A percentile compares a stretch with the other conserved stretches of the same genome.
Conservation (phyloP, 2,113 vertebrate genomes). For the Bubalus kerabau region DNA sequence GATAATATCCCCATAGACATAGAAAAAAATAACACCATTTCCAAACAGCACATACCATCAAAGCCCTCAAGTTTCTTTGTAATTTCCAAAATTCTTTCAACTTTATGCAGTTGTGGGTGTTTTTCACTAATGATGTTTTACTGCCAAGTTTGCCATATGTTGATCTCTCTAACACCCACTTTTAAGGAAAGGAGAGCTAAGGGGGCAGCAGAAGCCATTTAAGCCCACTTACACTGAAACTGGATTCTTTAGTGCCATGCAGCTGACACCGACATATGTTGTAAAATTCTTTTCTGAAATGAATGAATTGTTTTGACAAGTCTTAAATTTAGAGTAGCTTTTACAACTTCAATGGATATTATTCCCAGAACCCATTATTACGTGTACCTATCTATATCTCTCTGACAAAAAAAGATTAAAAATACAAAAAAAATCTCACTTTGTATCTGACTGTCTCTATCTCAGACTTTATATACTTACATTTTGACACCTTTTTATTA, state of each 20-base stretch:
- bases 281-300: not conserved
- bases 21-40: not conserved
- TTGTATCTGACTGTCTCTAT: not conserved
- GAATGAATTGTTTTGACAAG: constrained; percentile 23
- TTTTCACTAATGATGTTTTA: constrained; percentile 53
- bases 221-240: not conserved
- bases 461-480: not conserved
- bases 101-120: constrained; percentile 41
- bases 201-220: not conserved
- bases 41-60: not conserved
- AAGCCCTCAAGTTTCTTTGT: not conserved
- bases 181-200: not conserved
- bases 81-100: constrained; percentile 32
- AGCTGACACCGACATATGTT: not conserved
- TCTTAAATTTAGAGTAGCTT: not conserved
- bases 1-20: not conserved
- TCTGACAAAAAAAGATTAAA: not conserved
- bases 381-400: not conserved
- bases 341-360: not conserved
- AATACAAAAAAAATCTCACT: not conserved
- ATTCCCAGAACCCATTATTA: not conserved
- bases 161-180: constrained; percentile 14
- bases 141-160: constrained; percentile 54
- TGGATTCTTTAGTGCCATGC: not conserved
- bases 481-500: not conserved